phyloP scores from a whole-genome alignment of 2,888 invertebrate genomes.

The Ceriagrion tenellum region DNA sequence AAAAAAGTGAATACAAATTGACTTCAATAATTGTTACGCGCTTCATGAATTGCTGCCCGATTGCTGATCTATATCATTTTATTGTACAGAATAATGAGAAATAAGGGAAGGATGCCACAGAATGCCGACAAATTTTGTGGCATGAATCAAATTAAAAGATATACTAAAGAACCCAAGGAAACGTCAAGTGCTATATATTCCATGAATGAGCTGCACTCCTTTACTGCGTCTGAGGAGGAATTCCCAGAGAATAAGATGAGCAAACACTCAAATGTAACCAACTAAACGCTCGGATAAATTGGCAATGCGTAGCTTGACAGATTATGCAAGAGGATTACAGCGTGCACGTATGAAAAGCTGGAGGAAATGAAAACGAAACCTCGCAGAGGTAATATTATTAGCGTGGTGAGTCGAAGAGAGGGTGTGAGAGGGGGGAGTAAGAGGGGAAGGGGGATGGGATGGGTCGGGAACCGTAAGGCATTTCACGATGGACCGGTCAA shows the following conservation, averaged over 20 bases:
- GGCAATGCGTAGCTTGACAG: neutral
- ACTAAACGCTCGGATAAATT: neutral
- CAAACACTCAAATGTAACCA: neutral
- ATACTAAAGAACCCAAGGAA: too few species aligned
- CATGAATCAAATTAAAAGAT: too few species aligned
- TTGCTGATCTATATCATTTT: too few species aligned
- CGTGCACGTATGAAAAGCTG: neutral
- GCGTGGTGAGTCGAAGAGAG: neutral
- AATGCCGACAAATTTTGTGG: too few species aligned
- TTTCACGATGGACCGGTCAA: conserved; percentile 39
- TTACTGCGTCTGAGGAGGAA: too few species aligned
- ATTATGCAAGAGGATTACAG: neutral
- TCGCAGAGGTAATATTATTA: neutral
- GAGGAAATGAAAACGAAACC: neutral
- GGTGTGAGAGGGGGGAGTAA: neutral
- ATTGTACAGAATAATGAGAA: too few species aligned
- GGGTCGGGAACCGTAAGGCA: conserved; percentile 53
- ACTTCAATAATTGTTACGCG: too few species aligned
- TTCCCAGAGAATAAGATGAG: neutral
- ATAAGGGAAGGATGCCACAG: too few species aligned
- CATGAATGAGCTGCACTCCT: too few species aligned
- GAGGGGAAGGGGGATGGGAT: neutral
- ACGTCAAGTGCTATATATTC: too few species aligned
- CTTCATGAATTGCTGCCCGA: too few species aligned
- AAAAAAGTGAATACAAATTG: too few species aligned